phyloP scores from a whole-genome alignment of 2,113 vertebrate species.

The Platysternon megacephalum region DNA sequence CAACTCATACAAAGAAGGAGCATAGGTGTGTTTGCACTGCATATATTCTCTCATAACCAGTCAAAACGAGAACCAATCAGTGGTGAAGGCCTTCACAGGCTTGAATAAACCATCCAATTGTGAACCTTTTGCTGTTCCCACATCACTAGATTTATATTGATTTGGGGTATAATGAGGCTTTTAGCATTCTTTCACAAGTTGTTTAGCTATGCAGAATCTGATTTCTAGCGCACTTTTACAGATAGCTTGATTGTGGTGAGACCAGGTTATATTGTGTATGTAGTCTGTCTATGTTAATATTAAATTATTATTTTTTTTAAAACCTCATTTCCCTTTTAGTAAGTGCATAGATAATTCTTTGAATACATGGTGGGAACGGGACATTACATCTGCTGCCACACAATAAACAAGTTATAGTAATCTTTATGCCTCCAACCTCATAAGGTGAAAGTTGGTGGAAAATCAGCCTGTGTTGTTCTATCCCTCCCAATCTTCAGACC shows the following conservation, averaged over 20 bases:
- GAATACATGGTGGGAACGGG: not conserved
- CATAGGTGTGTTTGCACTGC: not conserved
- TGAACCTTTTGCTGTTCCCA: not conserved
- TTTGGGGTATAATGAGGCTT: not conserved
- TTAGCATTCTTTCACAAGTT: not conserved
- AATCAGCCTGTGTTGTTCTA: not conserved
- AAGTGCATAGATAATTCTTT: not conserved
- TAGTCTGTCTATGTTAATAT: not conserved
- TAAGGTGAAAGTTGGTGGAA: not conserved
- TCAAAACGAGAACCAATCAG: not conserved
- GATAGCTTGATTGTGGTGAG: not conserved
- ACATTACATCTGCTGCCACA: not conserved
- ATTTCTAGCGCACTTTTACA: not conserved
- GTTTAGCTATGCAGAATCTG: not conserved
- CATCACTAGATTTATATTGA: not conserved
- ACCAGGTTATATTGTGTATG: not conserved
- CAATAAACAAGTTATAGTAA: not conserved
- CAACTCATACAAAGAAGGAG: not conserved
- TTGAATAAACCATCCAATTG: not conserved
- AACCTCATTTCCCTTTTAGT: not conserved
- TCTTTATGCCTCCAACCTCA: not conserved
- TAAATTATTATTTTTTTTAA: not conserved
- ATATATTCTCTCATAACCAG: accelerated
- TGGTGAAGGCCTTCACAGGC: not conserved
- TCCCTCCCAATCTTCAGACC: not conserved